A percentile compares a stretch with the other conserved stretches of the same genome.
Conservation (phyloP, 2,888 invertebrate genomes). For the Strigamia crassipes region DNA sequence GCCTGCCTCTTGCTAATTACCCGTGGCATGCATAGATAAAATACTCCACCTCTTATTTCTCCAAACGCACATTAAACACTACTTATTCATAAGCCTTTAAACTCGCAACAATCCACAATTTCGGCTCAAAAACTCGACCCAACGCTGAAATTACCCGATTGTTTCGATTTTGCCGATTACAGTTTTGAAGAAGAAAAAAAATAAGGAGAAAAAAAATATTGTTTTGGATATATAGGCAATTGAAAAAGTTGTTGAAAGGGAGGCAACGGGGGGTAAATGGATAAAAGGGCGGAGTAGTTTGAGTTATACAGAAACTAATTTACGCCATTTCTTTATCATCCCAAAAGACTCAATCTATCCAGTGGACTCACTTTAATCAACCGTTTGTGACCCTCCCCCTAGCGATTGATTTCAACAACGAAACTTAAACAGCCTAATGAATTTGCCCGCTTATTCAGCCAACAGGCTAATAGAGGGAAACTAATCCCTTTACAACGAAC, state of each 20-base stretch:
- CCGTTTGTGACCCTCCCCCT: conserved; percentile 38
- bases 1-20: conserved; percentile 41
- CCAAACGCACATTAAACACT: conserved; percentile 24
- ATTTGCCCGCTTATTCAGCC: conserved; percentile 42
- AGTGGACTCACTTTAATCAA: conserved; percentile 42
- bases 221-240: background rate
- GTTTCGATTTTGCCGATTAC: too few species aligned
- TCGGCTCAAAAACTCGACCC: too few species aligned
- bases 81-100: conserved; percentile 16
- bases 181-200: too few species aligned
- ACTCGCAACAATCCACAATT: background rate
- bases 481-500: conserved; percentile 26
- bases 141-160: too few species aligned
- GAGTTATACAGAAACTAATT: conserved; percentile 27
- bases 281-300: conserved; percentile 28
- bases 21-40: conserved; percentile 27
- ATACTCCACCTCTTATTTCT: conserved; percentile 7
- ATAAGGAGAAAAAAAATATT: background rate
- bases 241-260: background rate
- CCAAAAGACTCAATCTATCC: conserved; percentile 38
- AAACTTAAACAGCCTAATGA: conserved; percentile 42
- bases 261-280: background rate
- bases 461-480: conserved; percentile 39
- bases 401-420: conserved; percentile 38
- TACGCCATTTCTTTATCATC: conserved; percentile 35